Percentiles rank a stretch among this genome's conserved stretches.
Conservation (phyloP, 2,888 invertebrate genomes). For the Leucophenga montana region DNA sequence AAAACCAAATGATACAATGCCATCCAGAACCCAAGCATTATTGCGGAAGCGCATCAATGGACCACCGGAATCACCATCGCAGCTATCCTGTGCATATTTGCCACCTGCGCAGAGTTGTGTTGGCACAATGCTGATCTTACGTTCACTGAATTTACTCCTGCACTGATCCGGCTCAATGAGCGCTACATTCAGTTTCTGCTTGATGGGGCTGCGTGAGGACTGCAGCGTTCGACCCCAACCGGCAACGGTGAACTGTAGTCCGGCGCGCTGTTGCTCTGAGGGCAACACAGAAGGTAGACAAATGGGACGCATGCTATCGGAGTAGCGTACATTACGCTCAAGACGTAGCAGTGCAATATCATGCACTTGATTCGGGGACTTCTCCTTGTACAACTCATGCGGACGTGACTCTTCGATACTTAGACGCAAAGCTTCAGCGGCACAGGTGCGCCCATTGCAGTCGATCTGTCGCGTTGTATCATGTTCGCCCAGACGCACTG, state of each 20-base stretch:
- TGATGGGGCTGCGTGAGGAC: conserved; percentile 74
- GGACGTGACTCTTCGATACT: conserved; percentile 78
- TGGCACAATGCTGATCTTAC: conserved; percentile 61
- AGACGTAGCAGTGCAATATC: conserved; percentile 84
- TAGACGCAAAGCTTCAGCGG: conserved; percentile 76
- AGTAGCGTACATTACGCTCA: conserved; percentile 75
- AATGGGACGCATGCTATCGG: conserved; percentile 76
- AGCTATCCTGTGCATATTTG: conserved; percentile 79
- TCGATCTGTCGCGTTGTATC: conserved; percentile 62
- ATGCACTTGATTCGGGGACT: conserved; percentile 76
- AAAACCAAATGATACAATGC: conserved; percentile 81
- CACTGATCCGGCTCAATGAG: conserved; percentile 75
- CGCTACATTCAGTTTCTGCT: conserved; percentile 75
- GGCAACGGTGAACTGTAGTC: conserved; percentile 74
- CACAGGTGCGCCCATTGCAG: conserved; percentile 73
- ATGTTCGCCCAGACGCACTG: conserved; percentile 68
- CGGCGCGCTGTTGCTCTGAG: conserved; percentile 43
- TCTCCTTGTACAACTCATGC: conserved; percentile 79
- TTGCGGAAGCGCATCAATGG: conserved; percentile 78
- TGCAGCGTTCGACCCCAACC: conserved; percentile 79
- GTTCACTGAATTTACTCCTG: conserved; percentile 58
- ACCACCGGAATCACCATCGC: conserved; percentile 85
- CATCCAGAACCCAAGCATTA: conserved; percentile 77
- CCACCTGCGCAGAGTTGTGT: conserved; percentile 83
- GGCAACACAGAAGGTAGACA: conserved; percentile 75